phyloP scores from a whole-genome alignment of 2,888 invertebrate genomes.

The Candidula unifasciata region DNA sequence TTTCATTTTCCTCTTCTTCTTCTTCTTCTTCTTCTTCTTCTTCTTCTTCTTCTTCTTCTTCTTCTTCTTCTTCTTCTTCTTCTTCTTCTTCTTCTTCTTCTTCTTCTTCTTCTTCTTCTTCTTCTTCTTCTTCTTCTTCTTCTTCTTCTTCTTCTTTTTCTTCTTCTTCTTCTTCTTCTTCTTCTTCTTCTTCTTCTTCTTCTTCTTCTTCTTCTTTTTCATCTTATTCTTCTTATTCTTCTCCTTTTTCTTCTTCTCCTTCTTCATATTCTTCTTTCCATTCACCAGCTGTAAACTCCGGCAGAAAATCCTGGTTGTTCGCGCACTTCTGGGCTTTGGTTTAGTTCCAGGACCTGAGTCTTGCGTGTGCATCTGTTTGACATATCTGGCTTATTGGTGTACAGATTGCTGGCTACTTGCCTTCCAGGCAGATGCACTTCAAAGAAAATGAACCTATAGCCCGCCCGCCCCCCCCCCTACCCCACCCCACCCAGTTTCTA shows the following conservation, averaged over 20 bases:
- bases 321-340: too few species aligned
- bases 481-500: too few species aligned
- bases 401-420: too few species aligned
- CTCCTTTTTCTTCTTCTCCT: background rate
- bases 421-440: too few species aligned
- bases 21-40: background rate
- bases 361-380: too few species aligned
- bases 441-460: too few species aligned
- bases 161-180: background rate
- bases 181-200: background rate
- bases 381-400: too few species aligned
- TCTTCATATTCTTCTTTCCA: background rate
- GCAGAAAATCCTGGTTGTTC: too few species aligned
- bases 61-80: background rate
- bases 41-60: background rate
- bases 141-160: background rate
- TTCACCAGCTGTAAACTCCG: background rate
- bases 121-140: background rate
- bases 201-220: background rate
- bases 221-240: background rate
- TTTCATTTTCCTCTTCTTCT: background rate
- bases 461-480: too few species aligned
- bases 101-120: background rate
- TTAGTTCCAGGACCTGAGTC: too few species aligned
- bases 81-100: background rate